Evolutionary conservation across 2,797 vertebrate species (phyloP).

Genomic region (Gorsachius magnificus): DNA sequence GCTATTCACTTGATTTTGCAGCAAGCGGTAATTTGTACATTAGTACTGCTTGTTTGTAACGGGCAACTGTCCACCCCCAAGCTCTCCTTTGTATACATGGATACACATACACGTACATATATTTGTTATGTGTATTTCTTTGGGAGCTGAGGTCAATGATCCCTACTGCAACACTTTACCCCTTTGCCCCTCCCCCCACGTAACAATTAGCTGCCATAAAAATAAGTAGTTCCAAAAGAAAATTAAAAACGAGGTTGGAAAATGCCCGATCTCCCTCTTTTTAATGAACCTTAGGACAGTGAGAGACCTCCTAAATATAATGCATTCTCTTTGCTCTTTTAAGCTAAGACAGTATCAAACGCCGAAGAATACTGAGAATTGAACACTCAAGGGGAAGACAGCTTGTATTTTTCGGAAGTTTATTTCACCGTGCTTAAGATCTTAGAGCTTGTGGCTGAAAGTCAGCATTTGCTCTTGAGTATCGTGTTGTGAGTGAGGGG

Average conservation of each 20-base stretch:
- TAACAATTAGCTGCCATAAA: background rate
- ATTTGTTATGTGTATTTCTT: background rate
- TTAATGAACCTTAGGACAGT: background rate
- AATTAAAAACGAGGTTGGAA: background rate
- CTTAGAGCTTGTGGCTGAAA: background rate
- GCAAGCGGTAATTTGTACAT: constrained; percentile 62
- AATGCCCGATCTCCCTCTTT: background rate
- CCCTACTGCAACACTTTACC: background rate
- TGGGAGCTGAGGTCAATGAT: background rate
- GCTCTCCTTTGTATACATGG: background rate
- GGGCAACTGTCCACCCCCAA: constrained; percentile 1
- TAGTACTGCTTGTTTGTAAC: constrained; percentile 19
- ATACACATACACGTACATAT: background rate
- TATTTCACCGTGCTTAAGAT: background rate
- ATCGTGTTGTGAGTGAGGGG: background rate
- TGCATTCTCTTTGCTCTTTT: constrained; percentile 22
- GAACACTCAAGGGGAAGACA: background rate
- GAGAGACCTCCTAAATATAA: background rate
- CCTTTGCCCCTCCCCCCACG: too few species aligned
- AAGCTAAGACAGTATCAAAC: background rate
- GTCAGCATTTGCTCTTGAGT: background rate
- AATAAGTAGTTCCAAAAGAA: background rate
- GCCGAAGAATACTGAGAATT: background rate
- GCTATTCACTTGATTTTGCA: background rate
- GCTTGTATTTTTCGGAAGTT: background rate